These are phyloP conservation scores for Lasioglossum pauxillum DNA, from an alignment of 2,888 invertebrate species.

Conservation along the genomic window DNA sequence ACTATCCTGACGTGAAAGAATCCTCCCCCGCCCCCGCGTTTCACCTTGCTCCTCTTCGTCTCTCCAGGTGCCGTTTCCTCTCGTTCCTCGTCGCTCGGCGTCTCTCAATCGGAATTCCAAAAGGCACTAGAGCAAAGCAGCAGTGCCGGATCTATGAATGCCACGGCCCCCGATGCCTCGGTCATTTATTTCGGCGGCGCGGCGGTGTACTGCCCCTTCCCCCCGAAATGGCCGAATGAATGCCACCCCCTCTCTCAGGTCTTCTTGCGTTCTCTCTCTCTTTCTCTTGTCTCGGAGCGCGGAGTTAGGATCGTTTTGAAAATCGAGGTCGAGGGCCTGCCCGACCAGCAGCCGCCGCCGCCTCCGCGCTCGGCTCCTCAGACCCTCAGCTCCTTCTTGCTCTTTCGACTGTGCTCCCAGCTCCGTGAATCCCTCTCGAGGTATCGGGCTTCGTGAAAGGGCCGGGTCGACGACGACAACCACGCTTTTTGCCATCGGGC, in stretches of 20 bases:
- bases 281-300: constrained; percentile 65
- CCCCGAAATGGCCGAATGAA: constrained; percentile 70
- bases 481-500: constrained; percentile 7
- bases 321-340: constrained; percentile 73
- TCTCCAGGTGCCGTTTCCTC: background rate
- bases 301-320: constrained; percentile 72
- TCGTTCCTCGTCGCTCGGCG: constrained; percentile 31
- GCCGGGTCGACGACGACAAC: constrained; percentile 49
- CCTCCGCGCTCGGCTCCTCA: constrained; percentile 34
- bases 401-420: constrained; percentile 55
- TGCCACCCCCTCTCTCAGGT: constrained; percentile 47
- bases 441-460: constrained; percentile 63
- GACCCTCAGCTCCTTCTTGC: constrained; percentile 52
- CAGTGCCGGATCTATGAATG: constrained; percentile 70
- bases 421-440: constrained; percentile 64
- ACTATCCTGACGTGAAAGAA: constrained; percentile 81
- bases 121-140: constrained; percentile 73
- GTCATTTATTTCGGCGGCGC: constrained; percentile 78
- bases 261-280: constrained; percentile 20
- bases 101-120: constrained; percentile 74
- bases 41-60: constrained; percentile 1
- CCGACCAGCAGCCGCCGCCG: constrained; percentile 41
- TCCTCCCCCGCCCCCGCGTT: constrained; percentile 58
- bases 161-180: constrained; percentile 70
- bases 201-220: constrained; percentile 65